Conservation (phyloP, 2,113 vertebrate species). For the Proteles cristata region DNA sequence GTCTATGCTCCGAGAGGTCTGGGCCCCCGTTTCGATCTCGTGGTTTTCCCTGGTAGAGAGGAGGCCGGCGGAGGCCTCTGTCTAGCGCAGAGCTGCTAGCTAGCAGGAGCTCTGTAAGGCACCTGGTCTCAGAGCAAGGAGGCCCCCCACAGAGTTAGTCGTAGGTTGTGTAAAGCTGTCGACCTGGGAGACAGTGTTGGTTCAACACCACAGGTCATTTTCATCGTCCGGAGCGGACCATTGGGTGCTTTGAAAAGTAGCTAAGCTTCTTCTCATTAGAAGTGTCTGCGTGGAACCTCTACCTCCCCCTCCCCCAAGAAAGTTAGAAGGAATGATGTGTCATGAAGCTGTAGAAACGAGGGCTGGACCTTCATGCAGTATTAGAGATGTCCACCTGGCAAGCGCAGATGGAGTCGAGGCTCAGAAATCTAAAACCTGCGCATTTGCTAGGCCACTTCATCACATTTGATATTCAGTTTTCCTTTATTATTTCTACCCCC, state of each 20-base stretch:
- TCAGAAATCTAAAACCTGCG: background rate
- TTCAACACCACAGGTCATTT: background rate
- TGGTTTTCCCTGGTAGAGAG: background rate
- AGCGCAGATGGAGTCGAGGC: background rate
- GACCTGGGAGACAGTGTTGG: background rate
- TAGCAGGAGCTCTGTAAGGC: background rate
- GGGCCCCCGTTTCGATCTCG: background rate
- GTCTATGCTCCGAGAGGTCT: background rate
- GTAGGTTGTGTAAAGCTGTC: background rate
- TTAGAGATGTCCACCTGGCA: background rate
- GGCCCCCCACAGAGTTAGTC: fast-evolving
- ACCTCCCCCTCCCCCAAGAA: background rate
- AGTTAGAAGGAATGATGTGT: background rate
- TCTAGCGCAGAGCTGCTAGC: fast-evolving
- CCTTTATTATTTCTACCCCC: background rate
- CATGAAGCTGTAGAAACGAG: background rate
- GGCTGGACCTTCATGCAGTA: background rate
- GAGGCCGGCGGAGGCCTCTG: background rate
- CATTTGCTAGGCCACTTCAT: background rate
- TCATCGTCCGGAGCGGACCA: background rate
- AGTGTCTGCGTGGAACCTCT: background rate
- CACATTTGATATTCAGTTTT: background rate
- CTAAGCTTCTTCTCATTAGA: background rate
- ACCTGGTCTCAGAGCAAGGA: background rate
- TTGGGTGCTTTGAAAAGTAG: background rate